Conservation (phyloP, 2,113 vertebrate species). For the Chunga burmeisteri region DNA sequence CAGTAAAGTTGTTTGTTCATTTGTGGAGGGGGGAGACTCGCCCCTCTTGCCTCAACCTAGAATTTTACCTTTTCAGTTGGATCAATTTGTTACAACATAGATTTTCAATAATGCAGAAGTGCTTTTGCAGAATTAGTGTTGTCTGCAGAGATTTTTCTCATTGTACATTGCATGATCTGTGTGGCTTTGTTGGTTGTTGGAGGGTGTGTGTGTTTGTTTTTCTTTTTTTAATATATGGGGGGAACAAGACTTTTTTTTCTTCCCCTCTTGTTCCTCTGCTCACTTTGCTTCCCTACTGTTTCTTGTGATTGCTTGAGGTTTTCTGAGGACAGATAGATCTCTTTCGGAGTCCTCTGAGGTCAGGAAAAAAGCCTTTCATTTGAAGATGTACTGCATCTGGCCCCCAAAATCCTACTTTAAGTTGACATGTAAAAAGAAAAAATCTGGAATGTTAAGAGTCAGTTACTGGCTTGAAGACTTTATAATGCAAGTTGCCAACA, state of each 20-base stretch:
- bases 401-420: neutral
- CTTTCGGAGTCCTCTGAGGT: neutral
- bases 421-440: neutral
- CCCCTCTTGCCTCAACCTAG: neutral
- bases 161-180: neutral
- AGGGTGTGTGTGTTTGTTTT: too few species aligned
- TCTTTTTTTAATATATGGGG: neutral
- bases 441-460: fast-evolving
- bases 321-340: neutral
- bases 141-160: neutral
- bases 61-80: neutral
- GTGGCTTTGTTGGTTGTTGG: neutral
- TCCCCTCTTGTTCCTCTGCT: neutral
- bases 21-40: neutral
- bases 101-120: conserved; percentile 32
- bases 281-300: neutral
- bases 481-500: neutral
- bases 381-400: neutral
- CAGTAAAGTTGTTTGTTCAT: neutral
- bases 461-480: neutral
- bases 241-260: neutral
- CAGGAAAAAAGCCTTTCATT: neutral
- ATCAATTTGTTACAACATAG: neutral
- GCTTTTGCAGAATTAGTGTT: neutral
- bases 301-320: neutral